Base-by-base conservation (phyloP, 2,113 vertebrate genomes). In the Pseudopipra pipra region DNA sequence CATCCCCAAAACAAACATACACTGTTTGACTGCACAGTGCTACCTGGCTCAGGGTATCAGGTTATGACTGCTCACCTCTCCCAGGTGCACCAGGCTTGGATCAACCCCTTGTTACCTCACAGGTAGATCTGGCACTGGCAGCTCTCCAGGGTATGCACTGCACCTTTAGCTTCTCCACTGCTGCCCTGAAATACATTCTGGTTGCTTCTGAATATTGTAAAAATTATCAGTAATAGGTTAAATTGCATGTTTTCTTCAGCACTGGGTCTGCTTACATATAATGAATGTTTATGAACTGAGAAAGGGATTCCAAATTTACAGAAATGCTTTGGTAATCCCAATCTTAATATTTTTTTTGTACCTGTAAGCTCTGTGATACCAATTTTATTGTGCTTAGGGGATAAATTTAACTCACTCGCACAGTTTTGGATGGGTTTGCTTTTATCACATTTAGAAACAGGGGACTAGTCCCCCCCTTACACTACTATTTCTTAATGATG, bases 221-320 rank as follows among this genome's bases (percentile, higher is more conserved):
- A 94, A 95, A 67, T 67, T 90, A 91, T 95, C 89, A 96, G 87
- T 94, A 94, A 89, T 67, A 93, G 62, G 93, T 91, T 95, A 96
- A 94, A 90, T 30, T 11, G 46, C n/a, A 73, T 10, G 1, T 85
- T 93, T 91, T 83, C 78, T 86, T 68, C 68, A 81, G 77, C 56
- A 56, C 27, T 2, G 2, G 27, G 16, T 87, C 71, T 87, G 27
- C 72, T 90, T 85, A 85, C 33, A 77, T 3, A 1, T 87, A 91
- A 88, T 71, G 52, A 66, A 54, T 80, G 46, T 79, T 92, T 85
- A 76, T 54, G 27, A 91, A 85, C 63, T 25, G 19, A 89, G 65
- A 77, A 91, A 91, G 39, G 33, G 63, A 83, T 77, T 41, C 14
- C 24, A 59, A 80, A 85, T 76, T 73, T 74, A 77, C 51, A 77